Conservation (phyloP, 1,140 invertebrate genomes). For the Gryon sp. region DNA sequence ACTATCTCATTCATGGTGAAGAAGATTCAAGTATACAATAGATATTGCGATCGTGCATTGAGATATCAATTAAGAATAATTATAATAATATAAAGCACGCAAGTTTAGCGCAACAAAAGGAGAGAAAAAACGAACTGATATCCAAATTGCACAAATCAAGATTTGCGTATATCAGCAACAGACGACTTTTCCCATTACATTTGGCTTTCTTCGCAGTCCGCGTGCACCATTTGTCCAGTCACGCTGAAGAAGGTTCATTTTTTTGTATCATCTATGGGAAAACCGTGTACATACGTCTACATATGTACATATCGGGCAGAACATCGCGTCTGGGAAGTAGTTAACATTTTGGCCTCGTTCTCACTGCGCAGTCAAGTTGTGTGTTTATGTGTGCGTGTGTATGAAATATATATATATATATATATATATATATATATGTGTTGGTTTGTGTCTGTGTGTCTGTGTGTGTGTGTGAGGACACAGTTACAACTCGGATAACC, state of each 20-base stretch:
- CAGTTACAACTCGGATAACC: slow-evolving; percentile 50
- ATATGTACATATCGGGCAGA: slow-evolving; percentile 51
- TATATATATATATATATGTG: too few relatives aligned
- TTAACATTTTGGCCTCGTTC: slow-evolving; percentile 76
- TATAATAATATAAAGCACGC: slow-evolving; percentile 17
- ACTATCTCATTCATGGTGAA: too few relatives aligned
- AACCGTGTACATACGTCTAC: slow-evolving; percentile 46
- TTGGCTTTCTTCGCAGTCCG: slow-evolving; percentile 10
- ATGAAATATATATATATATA: too few relatives aligned
- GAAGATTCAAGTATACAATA: slow-evolving; percentile 3
- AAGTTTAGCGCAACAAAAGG: slow-evolving; percentile 21
- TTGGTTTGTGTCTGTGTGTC: too few relatives aligned
- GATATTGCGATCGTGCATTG: slow-evolving; percentile 9
- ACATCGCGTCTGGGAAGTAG: slow-evolving; percentile 70
- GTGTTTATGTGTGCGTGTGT: slow-evolving; percentile 28
- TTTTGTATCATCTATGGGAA: slow-evolving; percentile 56
- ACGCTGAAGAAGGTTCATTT: slow-evolving; percentile 56
- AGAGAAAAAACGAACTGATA: slow-evolving; percentile 11
- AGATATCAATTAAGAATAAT: slow-evolving; percentile 52
- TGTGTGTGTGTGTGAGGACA: slow-evolving; percentile 51
- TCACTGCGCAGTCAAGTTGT: too few relatives aligned
- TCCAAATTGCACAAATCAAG: slow-evolving; percentile 44
- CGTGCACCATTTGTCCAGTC: slow-evolving; percentile 56
- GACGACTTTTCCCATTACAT: slow-evolving; percentile 42
- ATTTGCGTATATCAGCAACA: slow-evolving; percentile 39